Evolutionary conservation across 2,113 vertebrate species (phyloP).

Genomic region (Upupa epops): DNA sequence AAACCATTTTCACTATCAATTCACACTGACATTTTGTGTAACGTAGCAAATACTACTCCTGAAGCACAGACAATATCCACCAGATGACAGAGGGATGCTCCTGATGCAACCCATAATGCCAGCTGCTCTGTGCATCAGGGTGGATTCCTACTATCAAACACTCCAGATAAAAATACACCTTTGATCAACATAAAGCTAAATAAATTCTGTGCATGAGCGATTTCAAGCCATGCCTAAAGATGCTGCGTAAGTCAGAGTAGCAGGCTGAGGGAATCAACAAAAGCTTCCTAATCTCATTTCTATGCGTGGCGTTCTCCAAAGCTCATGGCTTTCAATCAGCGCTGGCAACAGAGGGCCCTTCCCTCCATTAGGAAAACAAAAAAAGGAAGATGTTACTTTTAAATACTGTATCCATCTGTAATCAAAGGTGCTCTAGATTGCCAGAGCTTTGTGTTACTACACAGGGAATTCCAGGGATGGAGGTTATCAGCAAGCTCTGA

Average conservation of each 20-base stretch:
- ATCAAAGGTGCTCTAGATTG: background rate
- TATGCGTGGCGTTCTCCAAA: rapidly evolving
- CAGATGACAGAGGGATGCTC: rapidly evolving
- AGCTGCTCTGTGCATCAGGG: rapidly evolving
- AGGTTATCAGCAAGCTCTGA: background rate
- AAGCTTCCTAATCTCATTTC: background rate
- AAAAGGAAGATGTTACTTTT: rapidly evolving
- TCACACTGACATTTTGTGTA: background rate
- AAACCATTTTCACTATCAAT: rapidly evolving
- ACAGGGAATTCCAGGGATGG: background rate
- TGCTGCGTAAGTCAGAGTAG: rapidly evolving
- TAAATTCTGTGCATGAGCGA: background rate
- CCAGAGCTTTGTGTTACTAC: background rate
- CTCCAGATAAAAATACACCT: background rate
- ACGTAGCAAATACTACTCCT: rapidly evolving
- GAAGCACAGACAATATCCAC: background rate
- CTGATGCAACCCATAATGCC: background rate
- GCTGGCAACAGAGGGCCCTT: rapidly evolving
- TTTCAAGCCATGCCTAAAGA: background rate
- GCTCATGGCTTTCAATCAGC: rapidly evolving
- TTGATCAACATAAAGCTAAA: background rate
- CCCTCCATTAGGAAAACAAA: too few species aligned
- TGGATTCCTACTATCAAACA: background rate
- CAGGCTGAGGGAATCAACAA: background rate
- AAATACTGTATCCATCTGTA: background rate